These are phyloP conservation scores for Araneus ventricosus DNA, from an alignment of 1,140 invertebrate genomes.

Conservation along the genomic window DNA sequence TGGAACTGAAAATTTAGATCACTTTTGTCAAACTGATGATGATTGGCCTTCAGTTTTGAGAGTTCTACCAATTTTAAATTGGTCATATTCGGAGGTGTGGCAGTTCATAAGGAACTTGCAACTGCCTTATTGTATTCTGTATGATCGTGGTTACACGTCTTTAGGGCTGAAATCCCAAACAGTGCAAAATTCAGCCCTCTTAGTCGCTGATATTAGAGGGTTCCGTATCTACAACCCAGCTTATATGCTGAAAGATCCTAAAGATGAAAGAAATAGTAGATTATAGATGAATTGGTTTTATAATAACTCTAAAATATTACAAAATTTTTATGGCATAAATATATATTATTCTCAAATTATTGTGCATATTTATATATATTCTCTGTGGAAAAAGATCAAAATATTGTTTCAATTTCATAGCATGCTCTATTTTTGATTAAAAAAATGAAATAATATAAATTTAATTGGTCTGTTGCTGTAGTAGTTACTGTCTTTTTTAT, in stretches of 20 bases:
- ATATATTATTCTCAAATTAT: no score
- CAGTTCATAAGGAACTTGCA: constrained; percentile 88
- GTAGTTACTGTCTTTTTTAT: no score
- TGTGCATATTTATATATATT: no score
- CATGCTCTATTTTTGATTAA: no score
- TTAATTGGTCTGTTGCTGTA: no score
- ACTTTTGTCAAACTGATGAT: constrained; percentile 85
- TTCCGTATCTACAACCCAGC: constrained; percentile 87
- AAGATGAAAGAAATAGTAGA: constrained; percentile 87
- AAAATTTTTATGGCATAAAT: no score
- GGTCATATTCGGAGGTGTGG: constrained; percentile 95
- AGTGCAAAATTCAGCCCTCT: constrained; percentile 87
- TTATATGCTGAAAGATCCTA: constrained; percentile 85
- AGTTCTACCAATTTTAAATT: constrained; percentile 92
- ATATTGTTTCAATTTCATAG: no score
- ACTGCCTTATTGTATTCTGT: constrained; percentile 93
- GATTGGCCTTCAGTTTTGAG: constrained; percentile 93
- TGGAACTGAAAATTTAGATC: constrained; percentile 80
- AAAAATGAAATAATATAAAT: no score
- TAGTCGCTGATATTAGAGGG: constrained; percentile 81
- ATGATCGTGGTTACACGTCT: constrained; percentile 85
- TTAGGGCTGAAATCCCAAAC: constrained; percentile 90
- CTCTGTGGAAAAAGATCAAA: no score
- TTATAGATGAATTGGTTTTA: constrained; percentile 13
- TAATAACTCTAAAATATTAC: no score